Percentiles rank a stretch among this genome's conserved stretches.
phyloP scores from a whole-genome alignment of 2,113 vertebrate genomes.

The Thinocorus orbignyianus region DNA sequence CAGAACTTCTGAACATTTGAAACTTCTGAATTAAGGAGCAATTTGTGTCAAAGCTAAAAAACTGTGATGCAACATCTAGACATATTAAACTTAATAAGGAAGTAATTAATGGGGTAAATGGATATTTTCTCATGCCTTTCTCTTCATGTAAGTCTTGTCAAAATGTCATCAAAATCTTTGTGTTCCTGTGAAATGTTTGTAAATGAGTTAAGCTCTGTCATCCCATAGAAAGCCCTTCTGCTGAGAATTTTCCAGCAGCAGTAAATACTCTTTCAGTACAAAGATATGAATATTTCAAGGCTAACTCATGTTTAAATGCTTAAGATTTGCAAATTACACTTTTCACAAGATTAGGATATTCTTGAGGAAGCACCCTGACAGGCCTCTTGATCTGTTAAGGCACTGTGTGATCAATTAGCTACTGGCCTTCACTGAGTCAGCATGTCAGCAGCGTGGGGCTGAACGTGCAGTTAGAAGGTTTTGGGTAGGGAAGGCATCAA shows the following conservation, averaged over 20 bases:
- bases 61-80: not conserved
- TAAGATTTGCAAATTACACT: not conserved
- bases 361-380: not conserved
- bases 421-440: not conserved
- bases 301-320: not conserved
- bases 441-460: accelerated
- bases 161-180: not conserved
- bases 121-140: not conserved
- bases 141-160: not conserved
- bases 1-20: not conserved
- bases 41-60: not conserved
- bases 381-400: not conserved
- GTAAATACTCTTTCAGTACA: not conserved
- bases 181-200: not conserved
- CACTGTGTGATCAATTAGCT: not conserved
- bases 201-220: not conserved
- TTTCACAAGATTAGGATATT: not conserved
- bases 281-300: not conserved
- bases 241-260: not conserved
- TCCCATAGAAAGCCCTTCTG: not conserved
- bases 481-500: not conserved
- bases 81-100: not conserved
- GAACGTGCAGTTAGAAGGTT: not conserved
- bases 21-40: not conserved
- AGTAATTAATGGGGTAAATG: not conserved